These are phyloP conservation scores for Phalacrocorax brasilianus DNA, from an alignment of 2,113 vertebrate genomes.

Conservation along the genomic window DNA sequence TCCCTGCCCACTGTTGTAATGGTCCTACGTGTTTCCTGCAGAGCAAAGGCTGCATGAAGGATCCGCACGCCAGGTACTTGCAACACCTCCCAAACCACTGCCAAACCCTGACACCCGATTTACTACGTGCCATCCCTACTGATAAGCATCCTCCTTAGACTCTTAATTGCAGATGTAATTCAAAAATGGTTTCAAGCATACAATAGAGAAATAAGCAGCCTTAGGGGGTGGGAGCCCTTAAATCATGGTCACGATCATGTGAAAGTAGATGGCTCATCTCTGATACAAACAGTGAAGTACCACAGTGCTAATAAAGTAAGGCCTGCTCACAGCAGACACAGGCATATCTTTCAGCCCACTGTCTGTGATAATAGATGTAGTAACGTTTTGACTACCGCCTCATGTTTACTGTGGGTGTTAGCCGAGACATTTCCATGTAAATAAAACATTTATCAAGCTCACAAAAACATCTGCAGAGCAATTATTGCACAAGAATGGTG, in stretches of 20 bases:
- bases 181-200: not conserved
- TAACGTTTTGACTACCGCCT: constrained; percentile 53
- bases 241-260: not conserved
- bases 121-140: not conserved
- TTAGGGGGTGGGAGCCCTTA: not conserved
- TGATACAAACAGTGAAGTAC: not conserved
- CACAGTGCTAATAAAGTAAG: not conserved
- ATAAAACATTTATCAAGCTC: constrained; percentile 54
- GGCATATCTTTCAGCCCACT: constrained; percentile 41
- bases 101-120: not conserved
- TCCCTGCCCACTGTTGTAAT: not conserved
- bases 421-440: constrained; percentile 60
- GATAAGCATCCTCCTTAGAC: not conserved
- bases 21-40: not conserved
- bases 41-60: not conserved
- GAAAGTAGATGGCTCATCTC: not conserved
- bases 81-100: not conserved
- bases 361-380: constrained; percentile 53
- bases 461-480: constrained; percentile 28
- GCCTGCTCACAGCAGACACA: not conserved
- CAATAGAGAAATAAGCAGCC: not conserved
- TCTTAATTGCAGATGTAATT: not conserved
- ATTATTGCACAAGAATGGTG: constrained; percentile 47
- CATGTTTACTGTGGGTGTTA: constrained; percentile 58
- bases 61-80: accelerated